Conservation (phyloP, 2,797 vertebrate genomes). For the Sus cebifrons region DNA sequence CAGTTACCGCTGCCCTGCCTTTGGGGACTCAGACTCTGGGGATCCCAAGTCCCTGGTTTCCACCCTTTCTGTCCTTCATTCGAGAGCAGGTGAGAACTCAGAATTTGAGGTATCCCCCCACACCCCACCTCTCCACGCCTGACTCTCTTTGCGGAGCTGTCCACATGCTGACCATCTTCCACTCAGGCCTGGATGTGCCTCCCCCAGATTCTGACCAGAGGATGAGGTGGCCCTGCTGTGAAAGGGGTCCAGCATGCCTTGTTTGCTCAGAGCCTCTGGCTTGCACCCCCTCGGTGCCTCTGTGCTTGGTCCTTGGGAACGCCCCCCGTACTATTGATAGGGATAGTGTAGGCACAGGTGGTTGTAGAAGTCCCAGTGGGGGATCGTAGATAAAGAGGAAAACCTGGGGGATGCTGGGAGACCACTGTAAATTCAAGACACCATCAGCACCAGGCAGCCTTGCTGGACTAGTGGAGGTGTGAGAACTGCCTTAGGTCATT, state of each 20-base stretch:
- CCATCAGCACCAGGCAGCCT: too few relatives aligned
- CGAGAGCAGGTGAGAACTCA: background rate
- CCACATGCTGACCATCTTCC: background rate
- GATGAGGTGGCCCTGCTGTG: background rate
- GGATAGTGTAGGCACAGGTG: too few relatives aligned
- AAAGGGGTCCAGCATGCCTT: background rate
- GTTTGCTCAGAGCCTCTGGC: accelerated
- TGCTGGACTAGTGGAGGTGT: too few relatives aligned
- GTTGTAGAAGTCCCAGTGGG: too few relatives aligned
- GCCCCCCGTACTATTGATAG: background rate
- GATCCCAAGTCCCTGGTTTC: background rate
- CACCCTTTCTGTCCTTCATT: background rate
- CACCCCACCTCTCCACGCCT: accelerated
- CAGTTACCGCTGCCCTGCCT: accelerated
- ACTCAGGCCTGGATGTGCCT: background rate
- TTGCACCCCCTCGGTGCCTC: accelerated
- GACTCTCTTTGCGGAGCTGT: accelerated
- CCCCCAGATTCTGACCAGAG: accelerated
- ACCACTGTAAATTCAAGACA: too few relatives aligned
- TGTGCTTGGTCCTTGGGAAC: accelerated
- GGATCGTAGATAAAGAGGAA: too few relatives aligned
- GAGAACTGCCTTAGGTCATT: too few relatives aligned
- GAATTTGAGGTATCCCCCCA: accelerated
- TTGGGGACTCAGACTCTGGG: accelerated
- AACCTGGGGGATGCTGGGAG: too few relatives aligned